Percentiles rank a stretch among this genome's conserved stretches.
Evolutionary conservation across 2,113 vertebrate genomes (phyloP).

Genomic region (Oceanites oceanicus): DNA sequence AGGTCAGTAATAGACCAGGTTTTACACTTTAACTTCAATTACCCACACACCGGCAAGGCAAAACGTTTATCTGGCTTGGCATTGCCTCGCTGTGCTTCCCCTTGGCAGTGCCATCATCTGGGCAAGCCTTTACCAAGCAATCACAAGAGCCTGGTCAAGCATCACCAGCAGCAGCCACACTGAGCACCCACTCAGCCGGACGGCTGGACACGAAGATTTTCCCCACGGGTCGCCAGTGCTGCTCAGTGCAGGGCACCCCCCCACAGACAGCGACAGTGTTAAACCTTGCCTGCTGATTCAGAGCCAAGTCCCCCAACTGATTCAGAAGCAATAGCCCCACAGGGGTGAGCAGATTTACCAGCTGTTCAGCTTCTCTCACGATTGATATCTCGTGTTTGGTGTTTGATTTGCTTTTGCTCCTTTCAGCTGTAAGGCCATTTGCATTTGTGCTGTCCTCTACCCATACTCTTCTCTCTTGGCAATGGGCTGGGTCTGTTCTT

Average conservation of each 20-base stretch:
- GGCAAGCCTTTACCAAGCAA: not conserved
- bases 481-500: not conserved
- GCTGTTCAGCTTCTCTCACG: not conserved
- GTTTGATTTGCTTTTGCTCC: not conserved
- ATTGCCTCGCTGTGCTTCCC: not conserved
- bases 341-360: not conserved
- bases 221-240: not conserved
- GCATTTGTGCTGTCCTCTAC: not conserved
- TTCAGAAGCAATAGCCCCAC: not conserved
- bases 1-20: conserved; percentile 61
- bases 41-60: not conserved
- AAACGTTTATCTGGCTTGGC: conserved; percentile 9
- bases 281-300: not conserved
- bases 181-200: not conserved
- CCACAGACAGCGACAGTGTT: not conserved
- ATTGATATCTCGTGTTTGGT: not conserved
- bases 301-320: not conserved
- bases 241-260: not conserved
- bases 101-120: not conserved
- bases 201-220: rapidly evolving
- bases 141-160: not conserved
- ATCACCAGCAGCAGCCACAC: not conserved
- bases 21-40: conserved; percentile 56
- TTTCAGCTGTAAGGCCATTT: not conserved
- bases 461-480: not conserved